Base-by-base conservation (phyloP, 1,140 invertebrate genomes). In the Drosophila kepulauana region DNA sequence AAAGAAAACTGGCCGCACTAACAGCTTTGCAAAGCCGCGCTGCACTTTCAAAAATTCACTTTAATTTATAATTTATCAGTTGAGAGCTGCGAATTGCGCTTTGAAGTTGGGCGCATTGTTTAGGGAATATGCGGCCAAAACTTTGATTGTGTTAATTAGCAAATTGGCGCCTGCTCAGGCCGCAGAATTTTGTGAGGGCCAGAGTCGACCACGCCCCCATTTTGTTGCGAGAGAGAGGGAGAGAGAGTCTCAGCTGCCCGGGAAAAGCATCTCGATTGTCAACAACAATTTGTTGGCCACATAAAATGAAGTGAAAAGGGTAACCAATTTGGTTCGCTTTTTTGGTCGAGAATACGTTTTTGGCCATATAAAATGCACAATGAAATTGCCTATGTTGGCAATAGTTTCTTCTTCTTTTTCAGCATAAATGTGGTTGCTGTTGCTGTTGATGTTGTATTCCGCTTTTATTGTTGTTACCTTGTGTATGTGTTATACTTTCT, bases 1-100 rank as follows among this genome's bases (percentile, higher is more conserved):
- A 68, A 81, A 45, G 38, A 71, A 71, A 63, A 8, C 48, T 11
- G 30, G 48, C 63, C 7, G 25, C 43, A 43, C 54, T 51, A 56
- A 25, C 30, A 25, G 57, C 8, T 58, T 20, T 10, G 25, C 20
- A 45, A 45, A 41, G 5, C 16, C 30, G 30, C 61, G 25, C 15
- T 41, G 71, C 33, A 70, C 58, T 85, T 79, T 81, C 20, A 76
- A 75, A 85, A 75, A 89, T 89, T 85, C 85, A 79, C 78, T 89
- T 89, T 89, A 79, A 89, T 90, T 90, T 90, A 89, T 89, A 79
- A 89, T 89, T 85, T 76, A 89, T 79, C 65, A 85, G 67, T 67
- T 62, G 56, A 59, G 71, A 51, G 76, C 67, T 54, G 25, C 33
- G 73, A 74, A 66, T 70, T 63, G 35, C 33, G 54, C 76, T 79